Evolutionary conservation across 2,797 vertebrate genomes (phyloP).

Genomic region (Gymnodraco acuticeps): DNA sequence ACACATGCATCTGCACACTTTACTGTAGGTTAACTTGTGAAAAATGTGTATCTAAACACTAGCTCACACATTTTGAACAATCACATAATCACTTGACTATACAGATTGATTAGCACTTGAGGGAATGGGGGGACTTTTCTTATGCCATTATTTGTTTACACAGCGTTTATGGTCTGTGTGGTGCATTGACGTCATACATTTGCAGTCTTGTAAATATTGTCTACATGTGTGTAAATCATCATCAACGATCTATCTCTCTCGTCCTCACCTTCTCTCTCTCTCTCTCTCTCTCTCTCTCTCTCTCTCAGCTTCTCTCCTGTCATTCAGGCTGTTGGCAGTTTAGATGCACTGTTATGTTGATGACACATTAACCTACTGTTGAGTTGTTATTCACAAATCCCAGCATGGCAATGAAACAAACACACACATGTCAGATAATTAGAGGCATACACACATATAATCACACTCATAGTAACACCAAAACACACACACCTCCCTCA

Average conservation of each 20-base stretch:
- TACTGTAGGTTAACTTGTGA: background rate
- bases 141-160: background rate
- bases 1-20: background rate
- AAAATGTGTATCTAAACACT: background rate
- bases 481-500: conserved; percentile 36
- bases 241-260: conserved; percentile 1
- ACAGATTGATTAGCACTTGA: background rate
- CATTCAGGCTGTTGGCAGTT: conserved; percentile 58
- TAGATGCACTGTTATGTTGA: conserved; percentile 48
- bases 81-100: conserved; percentile 3
- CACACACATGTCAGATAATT: conserved; percentile 24
- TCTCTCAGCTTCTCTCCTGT: conserved; percentile 53
- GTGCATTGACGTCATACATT: conserved; percentile 27
- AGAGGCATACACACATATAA: conserved; percentile 9
- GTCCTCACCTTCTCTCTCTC: conserved; percentile 18
- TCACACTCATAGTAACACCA: conserved; percentile 18
- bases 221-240: conserved; percentile 3
- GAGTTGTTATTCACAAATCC: conserved; percentile 59
- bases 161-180: conserved; percentile 10
- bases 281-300: background rate
- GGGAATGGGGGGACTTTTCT: background rate
- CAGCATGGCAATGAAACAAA: conserved; percentile 46
- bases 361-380: conserved; percentile 71
- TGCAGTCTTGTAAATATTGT: conserved; percentile 15
- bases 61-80: conserved; percentile 6